Evolutionary conservation across 2,113 vertebrate species (phyloP).

Genomic region (Syrrhaptes paradoxus): DNA sequence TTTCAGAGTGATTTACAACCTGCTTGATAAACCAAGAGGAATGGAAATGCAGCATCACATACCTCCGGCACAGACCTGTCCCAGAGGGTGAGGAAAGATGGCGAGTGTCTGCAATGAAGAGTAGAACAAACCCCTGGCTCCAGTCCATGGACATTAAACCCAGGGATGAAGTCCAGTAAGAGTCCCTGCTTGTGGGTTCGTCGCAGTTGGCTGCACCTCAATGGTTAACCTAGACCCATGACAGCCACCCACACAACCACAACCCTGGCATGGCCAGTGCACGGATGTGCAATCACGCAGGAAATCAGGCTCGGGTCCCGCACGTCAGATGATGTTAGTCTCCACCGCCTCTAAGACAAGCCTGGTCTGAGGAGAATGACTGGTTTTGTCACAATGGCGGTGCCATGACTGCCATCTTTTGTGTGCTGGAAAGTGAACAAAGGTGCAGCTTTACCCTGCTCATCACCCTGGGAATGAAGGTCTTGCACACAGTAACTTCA

Average conservation of each 20-base stretch:
- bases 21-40: neutral
- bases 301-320: neutral
- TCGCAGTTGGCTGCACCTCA: neutral
- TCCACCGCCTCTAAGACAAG: neutral
- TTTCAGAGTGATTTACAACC: neutral
- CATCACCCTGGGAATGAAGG: neutral
- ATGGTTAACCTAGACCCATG: neutral
- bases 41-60: neutral
- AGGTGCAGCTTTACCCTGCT: neutral
- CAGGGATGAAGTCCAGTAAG: neutral
- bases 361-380: accelerated
- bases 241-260: neutral
- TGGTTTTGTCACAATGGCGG: accelerated
- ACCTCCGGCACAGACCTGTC: neutral
- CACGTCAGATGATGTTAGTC: neutral
- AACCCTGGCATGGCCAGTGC: neutral
- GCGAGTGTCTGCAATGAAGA: neutral
- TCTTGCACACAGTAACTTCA: neutral
- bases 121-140: neutral
- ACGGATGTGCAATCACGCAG: accelerated
- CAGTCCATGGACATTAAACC: neutral
- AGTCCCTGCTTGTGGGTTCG: neutral
- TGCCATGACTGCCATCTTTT: neutral
- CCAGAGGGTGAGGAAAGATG: neutral
- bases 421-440: neutral